Conservation (phyloP, 2,797 vertebrate genomes). For the Esox lucius region DNA sequence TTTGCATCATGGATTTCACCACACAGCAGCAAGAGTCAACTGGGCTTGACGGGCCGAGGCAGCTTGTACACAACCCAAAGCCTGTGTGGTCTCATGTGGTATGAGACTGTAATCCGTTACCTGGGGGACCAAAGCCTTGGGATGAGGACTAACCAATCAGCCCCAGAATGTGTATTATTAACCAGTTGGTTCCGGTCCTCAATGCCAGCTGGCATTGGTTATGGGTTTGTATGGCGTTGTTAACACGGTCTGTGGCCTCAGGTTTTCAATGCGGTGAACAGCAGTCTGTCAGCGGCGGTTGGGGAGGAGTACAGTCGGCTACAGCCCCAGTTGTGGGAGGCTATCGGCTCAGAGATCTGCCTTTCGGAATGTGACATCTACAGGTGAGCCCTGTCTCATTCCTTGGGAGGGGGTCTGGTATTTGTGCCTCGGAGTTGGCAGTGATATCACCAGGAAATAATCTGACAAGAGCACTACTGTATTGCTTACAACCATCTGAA, state of each 20-base stretch:
- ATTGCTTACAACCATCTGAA: too few species aligned
- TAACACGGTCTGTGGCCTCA: slow-evolving; percentile 14
- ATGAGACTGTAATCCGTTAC: neutral
- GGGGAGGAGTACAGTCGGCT: slow-evolving; percentile 55
- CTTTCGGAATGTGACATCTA: slow-evolving; percentile 62
- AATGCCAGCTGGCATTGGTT: neutral
- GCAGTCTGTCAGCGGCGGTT: slow-evolving; percentile 59
- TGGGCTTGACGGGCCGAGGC: neutral
- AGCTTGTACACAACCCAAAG: neutral
- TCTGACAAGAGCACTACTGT: too few species aligned
- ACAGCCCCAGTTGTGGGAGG: slow-evolving; percentile 62
- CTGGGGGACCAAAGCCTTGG: neutral
- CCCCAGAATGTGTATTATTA: neutral
- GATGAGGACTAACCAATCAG: neutral
- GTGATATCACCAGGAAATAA: too few species aligned
- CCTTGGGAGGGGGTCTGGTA: neutral
- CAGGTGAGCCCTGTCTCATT: slow-evolving; percentile 35
- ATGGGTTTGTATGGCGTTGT: neutral
- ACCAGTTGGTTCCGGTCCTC: neutral
- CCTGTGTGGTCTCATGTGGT: slow-evolving; percentile 8
- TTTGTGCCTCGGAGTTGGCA: neutral
- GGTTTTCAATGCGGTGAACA: slow-evolving; percentile 64
- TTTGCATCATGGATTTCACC: neutral
- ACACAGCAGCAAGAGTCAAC: neutral
- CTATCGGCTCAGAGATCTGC: slow-evolving; percentile 59